These are phyloP conservation scores for Ctenoplectra terminalis DNA, from an alignment of 1,140 invertebrate genomes.

Conservation along the genomic window DNA sequence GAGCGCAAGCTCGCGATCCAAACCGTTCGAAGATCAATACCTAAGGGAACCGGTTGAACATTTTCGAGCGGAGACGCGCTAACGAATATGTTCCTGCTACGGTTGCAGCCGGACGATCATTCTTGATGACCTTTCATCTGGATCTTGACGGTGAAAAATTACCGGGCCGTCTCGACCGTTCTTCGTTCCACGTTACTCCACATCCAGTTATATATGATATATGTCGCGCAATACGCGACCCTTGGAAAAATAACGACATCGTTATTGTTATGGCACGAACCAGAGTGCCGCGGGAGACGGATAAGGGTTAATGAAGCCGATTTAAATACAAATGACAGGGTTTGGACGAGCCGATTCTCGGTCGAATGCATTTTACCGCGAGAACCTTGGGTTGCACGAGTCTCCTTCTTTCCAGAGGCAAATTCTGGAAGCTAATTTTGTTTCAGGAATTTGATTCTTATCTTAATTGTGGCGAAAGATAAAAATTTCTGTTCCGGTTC, in stretches of 20 bases:
- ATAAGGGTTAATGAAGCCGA: background rate
- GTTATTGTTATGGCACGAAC: background rate
- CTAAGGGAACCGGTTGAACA: background rate
- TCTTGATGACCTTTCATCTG: slow-evolving; percentile 19
- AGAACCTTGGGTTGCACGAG: background rate
- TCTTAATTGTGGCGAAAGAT: slow-evolving; percentile 3
- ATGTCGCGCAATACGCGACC: background rate
- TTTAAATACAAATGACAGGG: background rate
- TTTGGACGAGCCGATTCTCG: background rate
- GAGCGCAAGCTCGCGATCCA: slow-evolving; percentile 27
- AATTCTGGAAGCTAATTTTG: background rate
- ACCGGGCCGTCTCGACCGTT: background rate
- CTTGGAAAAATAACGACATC: slow-evolving; percentile 12
- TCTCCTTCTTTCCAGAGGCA: too few relatives aligned
- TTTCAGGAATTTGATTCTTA: background rate
- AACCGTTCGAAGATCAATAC: slow-evolving; percentile 29
- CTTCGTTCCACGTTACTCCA: too few relatives aligned
- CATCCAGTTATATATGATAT: background rate
- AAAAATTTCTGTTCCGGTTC: background rate
- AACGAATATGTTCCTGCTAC: slow-evolving; percentile 12
- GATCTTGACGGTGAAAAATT: slow-evolving; percentile 38
- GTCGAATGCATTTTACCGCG: background rate
- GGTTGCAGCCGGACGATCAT: background rate
- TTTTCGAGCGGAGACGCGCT: slow-evolving; percentile 8
- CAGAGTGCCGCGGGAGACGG: too few relatives aligned